Conservation (phyloP, 1,140 invertebrate genomes). For the Cydia pomonella region DNA sequence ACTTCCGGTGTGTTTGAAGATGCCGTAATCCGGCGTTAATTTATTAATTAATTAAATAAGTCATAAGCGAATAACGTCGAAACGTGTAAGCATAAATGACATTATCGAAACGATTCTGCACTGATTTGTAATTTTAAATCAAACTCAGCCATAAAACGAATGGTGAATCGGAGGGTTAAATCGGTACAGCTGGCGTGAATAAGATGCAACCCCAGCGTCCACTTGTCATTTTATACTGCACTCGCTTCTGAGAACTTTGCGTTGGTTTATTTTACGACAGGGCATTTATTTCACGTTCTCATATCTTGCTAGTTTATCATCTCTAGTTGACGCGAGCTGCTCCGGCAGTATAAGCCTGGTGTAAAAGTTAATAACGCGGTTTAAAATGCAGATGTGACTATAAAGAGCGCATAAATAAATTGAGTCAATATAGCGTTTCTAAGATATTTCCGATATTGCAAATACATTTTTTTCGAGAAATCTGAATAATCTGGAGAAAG, state of each 20-base stretch:
- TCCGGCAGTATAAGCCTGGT: not conserved
- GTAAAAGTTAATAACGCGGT: not conserved
- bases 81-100: too few relatives aligned
- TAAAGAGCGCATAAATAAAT: not conserved
- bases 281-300: not conserved
- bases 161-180: not conserved
- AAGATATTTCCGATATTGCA: conserved; percentile 14
- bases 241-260: not conserved
- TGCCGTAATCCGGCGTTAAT: too few relatives aligned
- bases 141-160: not conserved
- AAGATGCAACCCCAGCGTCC: conserved; percentile 10
- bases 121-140: not conserved
- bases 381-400: conserved; percentile 2
- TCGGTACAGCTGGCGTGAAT: conserved; percentile 9
- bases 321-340: not conserved
- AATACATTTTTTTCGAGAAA: conserved; percentile 29
- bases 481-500: conserved; percentile 45
- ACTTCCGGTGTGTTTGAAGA: too few relatives aligned
- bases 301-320: conserved; percentile 3
- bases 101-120: too few relatives aligned
- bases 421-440: conserved; percentile 6
- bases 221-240: conserved; percentile 19
- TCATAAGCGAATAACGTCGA: too few relatives aligned
- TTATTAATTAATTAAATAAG: too few relatives aligned
- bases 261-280: conserved; percentile 5